Conservation (phyloP, 2,888 invertebrate genomes). For the Cylindroiulus punctatus region DNA sequence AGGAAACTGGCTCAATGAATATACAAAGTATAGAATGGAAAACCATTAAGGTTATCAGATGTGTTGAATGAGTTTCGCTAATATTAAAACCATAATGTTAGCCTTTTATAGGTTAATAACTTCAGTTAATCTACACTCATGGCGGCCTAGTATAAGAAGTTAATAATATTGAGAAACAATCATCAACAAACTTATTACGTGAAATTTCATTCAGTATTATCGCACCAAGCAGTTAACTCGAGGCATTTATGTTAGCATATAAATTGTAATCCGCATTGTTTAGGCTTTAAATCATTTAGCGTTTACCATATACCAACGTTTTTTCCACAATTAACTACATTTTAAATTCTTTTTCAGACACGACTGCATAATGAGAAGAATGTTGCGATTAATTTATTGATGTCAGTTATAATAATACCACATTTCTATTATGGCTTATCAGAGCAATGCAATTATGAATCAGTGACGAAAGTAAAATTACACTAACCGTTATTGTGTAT, state of each 20-base stretch:
- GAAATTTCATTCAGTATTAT: neutral
- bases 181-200: neutral
- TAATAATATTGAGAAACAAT: neutral
- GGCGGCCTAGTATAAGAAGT: neutral
- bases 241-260: neutral
- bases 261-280: neutral
- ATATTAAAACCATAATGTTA: slow-evolving; percentile 11
- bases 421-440: neutral
- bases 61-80: neutral
- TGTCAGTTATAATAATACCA: neutral
- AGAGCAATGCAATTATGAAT: neutral
- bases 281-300: neutral
- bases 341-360: neutral
- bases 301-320: neutral
- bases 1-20: slow-evolving; percentile 43
- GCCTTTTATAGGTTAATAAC: slow-evolving; percentile 31
- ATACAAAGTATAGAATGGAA: neutral
- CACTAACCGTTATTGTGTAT: neutral
- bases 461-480: neutral
- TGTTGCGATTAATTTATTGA: neutral
- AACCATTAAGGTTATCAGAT: slow-evolving; percentile 36
- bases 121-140: slow-evolving; percentile 30
- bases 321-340: neutral
- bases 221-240: neutral
- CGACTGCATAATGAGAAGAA: neutral